Base-by-base conservation (phyloP, 2,113 vertebrate species). In the Rhabdomys dilectus region DNA sequence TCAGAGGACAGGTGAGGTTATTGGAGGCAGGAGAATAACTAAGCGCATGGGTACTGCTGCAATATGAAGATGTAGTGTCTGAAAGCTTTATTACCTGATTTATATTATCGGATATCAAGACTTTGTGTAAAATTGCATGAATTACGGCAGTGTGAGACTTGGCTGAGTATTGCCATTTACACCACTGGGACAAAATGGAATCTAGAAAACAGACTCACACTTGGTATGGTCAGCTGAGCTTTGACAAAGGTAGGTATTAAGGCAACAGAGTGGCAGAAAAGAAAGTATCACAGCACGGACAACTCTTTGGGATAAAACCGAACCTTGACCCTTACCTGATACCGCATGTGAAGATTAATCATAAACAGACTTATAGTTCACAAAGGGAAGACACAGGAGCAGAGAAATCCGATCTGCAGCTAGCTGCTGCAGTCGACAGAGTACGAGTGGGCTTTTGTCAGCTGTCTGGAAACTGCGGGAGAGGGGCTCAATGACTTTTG, bases 101-200 rank as follows among this genome's bases (percentile, higher is more conserved):
- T 64, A n/a, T 45, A 48, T 66, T 26, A 68, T 36, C 60, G 15
- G 0, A 31, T 72, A 58, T 88, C 66, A 89, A 77, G 91, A 75
- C 34, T 81, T 78, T 12, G 7, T 66, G 17, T 34, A 73, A 89
- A 82, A 29, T 42, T 68, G 51, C 5, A 62, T 16, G 19, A 51
- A 36, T 21, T 17, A 39, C 56, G 76, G 53, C 4, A 58, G 36
- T 1, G 4, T 29, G 7, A 53, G 17, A 24, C 19, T 26, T 13
- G 34, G 0, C 0, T 53, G 11, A 56, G 53, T 4, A 45, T 0
- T 22, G 22, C 66, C 34, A 92, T 2, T 24, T 0, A 42, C 22
- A 73, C 6, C 39, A 56, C 29, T 0, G 13, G 58, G 51, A 84
- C 42, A 60, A 87, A 68, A 42, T 1, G 22, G 24, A 92, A 80